phyloP scores from a whole-genome alignment of 1,140 invertebrate species.

The Octopus bimaculoides region DNA sequence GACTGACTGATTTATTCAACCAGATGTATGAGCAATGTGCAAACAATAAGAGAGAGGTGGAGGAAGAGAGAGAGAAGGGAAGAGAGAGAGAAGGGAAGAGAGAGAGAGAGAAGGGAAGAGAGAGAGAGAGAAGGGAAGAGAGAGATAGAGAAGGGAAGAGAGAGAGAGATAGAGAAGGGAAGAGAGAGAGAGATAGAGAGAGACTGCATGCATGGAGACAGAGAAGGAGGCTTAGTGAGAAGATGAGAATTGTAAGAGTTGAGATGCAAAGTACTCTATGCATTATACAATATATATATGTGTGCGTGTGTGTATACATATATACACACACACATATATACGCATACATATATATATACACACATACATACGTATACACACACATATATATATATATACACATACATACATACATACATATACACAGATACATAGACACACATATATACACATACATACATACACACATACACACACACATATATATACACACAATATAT shows the following conservation, averaged over 20 bases:
- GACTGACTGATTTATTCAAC: background rate
- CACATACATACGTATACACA: too few relatives aligned
- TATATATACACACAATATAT: too few relatives aligned
- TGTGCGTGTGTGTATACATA: too few relatives aligned
- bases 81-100: slow-evolving; percentile 12
- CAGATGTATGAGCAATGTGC: background rate
- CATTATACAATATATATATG: too few relatives aligned
- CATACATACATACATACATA: too few relatives aligned
- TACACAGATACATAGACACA: too few relatives aligned
- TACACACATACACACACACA: too few relatives aligned
- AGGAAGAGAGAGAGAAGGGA: slow-evolving; percentile 1
- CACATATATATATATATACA: too few relatives aligned
- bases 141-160: slow-evolving; percentile 6
- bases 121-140: slow-evolving; percentile 15
- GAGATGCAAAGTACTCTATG: too few relatives aligned
- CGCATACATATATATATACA: too few relatives aligned
- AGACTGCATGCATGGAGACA: background rate
- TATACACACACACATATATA: too few relatives aligned
- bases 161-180: background rate
- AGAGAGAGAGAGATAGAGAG: slow-evolving; percentile 11
- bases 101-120: slow-evolving; percentile 19
- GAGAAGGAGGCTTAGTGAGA: slow-evolving; percentile 15
- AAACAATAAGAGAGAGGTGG: slow-evolving; percentile 3
- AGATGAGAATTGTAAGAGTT: background rate
- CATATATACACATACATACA: too few relatives aligned